A percentile compares a stretch with the other conserved stretches of the same genome.
Evolutionary conservation across 1,140 invertebrate species (phyloP).

Genomic region (Atopsyche davidsoni): DNA sequence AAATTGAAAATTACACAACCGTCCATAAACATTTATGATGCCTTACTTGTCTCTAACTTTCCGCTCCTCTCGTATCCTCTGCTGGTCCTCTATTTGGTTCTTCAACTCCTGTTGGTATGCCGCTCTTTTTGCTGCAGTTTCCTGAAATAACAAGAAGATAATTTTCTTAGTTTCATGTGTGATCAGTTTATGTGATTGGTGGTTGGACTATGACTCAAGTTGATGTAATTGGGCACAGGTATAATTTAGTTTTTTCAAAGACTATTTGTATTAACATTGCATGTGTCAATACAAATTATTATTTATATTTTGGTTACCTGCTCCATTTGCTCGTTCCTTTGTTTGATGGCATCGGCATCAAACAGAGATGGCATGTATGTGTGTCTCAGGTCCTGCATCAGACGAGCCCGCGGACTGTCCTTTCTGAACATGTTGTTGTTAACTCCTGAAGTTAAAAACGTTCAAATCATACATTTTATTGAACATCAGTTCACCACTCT

Average conservation of each 20-base stretch:
- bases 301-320: constrained; percentile 32
- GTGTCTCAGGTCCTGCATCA: constrained; percentile 33
- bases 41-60: constrained; percentile 43
- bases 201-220: neutral
- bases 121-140: constrained; percentile 37
- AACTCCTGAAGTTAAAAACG: constrained; percentile 17
- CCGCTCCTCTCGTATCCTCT: constrained; percentile 42
- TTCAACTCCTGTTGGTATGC: constrained; percentile 44
- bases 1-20: constrained; percentile 1
- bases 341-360: constrained; percentile 39
- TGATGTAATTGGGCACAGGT: neutral
- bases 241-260: neutral
- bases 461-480: no score
- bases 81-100: constrained; percentile 45
- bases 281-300: neutral
- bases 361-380: constrained; percentile 41
- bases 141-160: constrained; percentile 29
- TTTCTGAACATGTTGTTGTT: constrained; percentile 25
- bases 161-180: no score
- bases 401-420: constrained; percentile 28
- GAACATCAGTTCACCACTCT: no score
- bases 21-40: neutral
- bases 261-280: neutral
- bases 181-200: no score
- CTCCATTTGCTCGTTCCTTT: constrained; percentile 39